Evolutionary conservation across 2,113 vertebrate genomes (phyloP).

Genomic region (Seriola aureovittata): DNA sequence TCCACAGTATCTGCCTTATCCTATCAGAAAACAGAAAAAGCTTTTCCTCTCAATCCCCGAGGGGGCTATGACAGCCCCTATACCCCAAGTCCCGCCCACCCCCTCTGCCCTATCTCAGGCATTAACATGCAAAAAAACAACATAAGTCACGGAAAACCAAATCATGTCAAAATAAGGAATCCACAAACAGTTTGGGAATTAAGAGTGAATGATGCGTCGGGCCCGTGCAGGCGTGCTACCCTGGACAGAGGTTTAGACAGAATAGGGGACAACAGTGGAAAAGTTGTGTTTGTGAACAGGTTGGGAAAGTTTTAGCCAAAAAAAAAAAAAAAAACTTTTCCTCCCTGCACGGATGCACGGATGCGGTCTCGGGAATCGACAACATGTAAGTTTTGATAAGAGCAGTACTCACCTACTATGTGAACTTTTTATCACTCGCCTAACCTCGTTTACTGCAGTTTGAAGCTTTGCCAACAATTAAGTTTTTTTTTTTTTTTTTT

Average conservation of each 20-base stretch:
- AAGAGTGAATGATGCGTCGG: slow-evolving; percentile 50
- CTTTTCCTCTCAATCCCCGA: slow-evolving; percentile 82
- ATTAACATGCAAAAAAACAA: slow-evolving; percentile 83
- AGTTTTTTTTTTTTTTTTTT: background rate
- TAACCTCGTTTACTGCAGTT: background rate
- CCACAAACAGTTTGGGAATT: slow-evolving; percentile 57
- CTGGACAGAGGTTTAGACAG: slow-evolving; percentile 51
- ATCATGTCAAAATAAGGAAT: slow-evolving; percentile 81
- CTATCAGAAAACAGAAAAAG: slow-evolving; percentile 76
- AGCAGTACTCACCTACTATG: slow-evolving; percentile 23
- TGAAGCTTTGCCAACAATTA: slow-evolving; percentile 35
- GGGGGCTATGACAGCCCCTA: slow-evolving; percentile 83
- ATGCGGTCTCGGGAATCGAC: slow-evolving; percentile 68
- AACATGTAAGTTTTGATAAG: slow-evolving; percentile 79
- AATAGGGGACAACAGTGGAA: slow-evolving; percentile 58
- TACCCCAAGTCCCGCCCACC: slow-evolving; percentile 84
- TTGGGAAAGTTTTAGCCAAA: slow-evolving; percentile 64
- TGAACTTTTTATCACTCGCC: slow-evolving; percentile 28
- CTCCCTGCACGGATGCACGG: slow-evolving; percentile 74
- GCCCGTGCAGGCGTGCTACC: slow-evolving; percentile 38
- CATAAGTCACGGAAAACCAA: slow-evolving; percentile 82
- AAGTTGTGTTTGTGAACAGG: slow-evolving; percentile 75
- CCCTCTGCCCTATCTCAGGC: slow-evolving; percentile 80
- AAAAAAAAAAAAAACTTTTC: slow-evolving; percentile 59
- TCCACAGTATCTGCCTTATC: slow-evolving; percentile 67